Evolutionary conservation across 2,113 vertebrate species (phyloP).

Genomic region (Physeter macrocephalus): DNA sequence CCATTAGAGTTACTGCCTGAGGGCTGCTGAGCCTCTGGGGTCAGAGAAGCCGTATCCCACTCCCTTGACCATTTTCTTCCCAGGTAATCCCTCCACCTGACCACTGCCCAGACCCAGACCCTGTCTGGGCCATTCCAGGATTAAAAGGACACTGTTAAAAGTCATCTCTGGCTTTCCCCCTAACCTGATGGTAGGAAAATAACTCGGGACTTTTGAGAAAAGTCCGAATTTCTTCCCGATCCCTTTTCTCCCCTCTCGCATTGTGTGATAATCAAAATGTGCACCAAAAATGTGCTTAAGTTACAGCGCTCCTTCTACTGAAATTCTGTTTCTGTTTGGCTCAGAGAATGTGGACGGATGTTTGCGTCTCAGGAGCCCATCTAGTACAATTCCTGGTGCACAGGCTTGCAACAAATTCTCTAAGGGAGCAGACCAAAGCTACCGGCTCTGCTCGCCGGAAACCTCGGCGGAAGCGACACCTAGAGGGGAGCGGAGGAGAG

Average conservation of each 20-base stretch:
- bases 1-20: neutral
- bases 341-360: neutral
- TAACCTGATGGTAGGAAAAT: neutral
- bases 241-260: neutral
- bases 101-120: neutral
- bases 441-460: neutral
- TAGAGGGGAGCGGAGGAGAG: conserved; percentile 60
- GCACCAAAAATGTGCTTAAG: neutral
- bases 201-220: neutral
- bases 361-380: neutral
- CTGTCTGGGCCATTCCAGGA: neutral
- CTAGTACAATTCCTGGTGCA: neutral
- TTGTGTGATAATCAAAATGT: neutral
- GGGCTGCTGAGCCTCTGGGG: neutral
- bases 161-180: neutral
- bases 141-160: neutral
- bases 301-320: neutral
- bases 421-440: neutral
- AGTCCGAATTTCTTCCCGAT: neutral
- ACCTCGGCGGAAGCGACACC: conserved; percentile 75
- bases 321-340: neutral
- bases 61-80: neutral
- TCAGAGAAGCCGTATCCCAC: neutral
- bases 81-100: neutral
- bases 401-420: neutral